Evolutionary conservation across 2,888 invertebrate genomes (phyloP), one percentile per base, ranked within the genome.

Genomic region (Ramazzottius varieornatus): DNA sequence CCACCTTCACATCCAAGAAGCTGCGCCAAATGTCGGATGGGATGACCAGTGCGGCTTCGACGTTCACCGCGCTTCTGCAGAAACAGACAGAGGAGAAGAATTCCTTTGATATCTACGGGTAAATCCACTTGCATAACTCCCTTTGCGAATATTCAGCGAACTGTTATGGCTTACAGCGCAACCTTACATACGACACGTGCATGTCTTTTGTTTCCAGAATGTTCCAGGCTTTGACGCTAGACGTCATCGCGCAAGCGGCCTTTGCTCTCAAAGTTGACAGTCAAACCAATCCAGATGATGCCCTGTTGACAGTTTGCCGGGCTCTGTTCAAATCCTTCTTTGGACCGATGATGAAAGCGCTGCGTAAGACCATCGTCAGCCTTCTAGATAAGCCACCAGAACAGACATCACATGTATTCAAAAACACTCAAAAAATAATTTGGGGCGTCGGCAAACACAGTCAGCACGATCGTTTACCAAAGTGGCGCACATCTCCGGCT

Each of bases 201-300:
- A 64, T 63, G 16, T 20, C 34, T 32, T 13, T 8, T 33, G 64
- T 20, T 69, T 68, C 1, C 70, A 75, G 74, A 33, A 65, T 75
- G 1, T 77, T 76, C 67, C 78, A 79, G 70, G 75, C 77, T 1
- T 71, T 79, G 32, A 79, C 80, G 1, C 73, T 80, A 67, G 79
- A 80, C 67, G 76, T 78, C 1, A 80, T 81, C 65, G 74, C 75
- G 8, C 73, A 76, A 32, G 76, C 78, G 69, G 80, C 78, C 0
- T 72, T 80, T 64, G 79, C 77, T 1, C 73, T 78, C 70, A 71
- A 75, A 63, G 72, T 75, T 0, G 71, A 77, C 64, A 75, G 77
- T 32, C 73, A 78, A 66, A 69, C 70, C 20, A 70, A 77, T 66
- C 72, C 73, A 1, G 69, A 75, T 8, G 77, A 78, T 67, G 70